Base-by-base conservation (phyloP, 2,797 vertebrate genomes). In the Clarias laeviceps region DNA sequence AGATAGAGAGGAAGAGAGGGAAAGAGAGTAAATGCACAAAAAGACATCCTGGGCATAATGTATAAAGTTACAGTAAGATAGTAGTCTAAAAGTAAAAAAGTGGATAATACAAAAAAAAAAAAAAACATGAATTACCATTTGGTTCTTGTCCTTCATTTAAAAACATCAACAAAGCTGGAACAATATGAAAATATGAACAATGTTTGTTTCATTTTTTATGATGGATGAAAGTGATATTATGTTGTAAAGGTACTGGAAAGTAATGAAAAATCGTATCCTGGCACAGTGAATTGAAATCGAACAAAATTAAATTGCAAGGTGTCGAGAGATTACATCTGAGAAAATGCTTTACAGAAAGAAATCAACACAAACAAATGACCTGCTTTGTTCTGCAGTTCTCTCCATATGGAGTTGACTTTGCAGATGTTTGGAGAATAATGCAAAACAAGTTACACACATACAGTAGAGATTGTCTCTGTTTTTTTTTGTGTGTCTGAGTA, bases 161-260 rank as follows among this genome's bases (percentile, higher is more conserved):
- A 59, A n/a, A 62, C 27, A 37, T 80, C 37, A 65, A 45, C 78
- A 80, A 29, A 34, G 40, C 34, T 0, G 22, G 32, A 27, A 80
- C 77, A 40, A 22, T 40, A n/a, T 64, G 24, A 24, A 80, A 45
- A 64, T 64, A 64, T 18, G 61, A n/a, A 40, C 61, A 32, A 57
- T 77, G 29, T 62, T 79, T 61, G 50, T 24, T 76, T 78, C 6
- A 37, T 78, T 79, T 74, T 56, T 78, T 37, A 64, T 80, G 50
- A 80, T 80, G 22, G 37, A 66, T 65, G 24, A 80, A 80, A 79
- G 76, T 79, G 57, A 62, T 79, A 45, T 80, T 80, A 64, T 64
- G 77, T 80, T 80, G 24, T 45, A 57, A 37, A 78, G 37, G 40
- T 82, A 29, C 73, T 79, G 24, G 32, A 82, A 34, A 40, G 17